Conservation (phyloP, 2,888 invertebrate genomes). For the Diplolepis rosae region DNA sequence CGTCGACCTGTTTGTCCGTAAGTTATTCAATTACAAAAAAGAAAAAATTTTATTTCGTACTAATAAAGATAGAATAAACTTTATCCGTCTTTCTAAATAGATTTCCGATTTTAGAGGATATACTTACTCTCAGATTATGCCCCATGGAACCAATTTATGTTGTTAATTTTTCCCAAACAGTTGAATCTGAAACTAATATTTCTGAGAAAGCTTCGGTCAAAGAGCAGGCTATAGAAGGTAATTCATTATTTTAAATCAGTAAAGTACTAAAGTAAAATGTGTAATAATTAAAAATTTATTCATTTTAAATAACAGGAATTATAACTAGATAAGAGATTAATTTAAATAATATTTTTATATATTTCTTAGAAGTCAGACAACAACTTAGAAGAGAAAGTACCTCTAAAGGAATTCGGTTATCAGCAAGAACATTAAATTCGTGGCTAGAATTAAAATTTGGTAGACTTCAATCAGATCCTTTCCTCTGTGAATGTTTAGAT, state of each 20-base stretch:
- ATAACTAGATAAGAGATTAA: background rate
- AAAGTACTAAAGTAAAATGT: background rate
- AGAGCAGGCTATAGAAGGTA: background rate
- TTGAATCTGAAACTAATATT: slow-evolving; percentile 18
- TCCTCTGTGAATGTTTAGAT: slow-evolving; percentile 56
- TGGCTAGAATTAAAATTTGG: slow-evolving; percentile 57
- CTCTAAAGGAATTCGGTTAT: slow-evolving; percentile 40
- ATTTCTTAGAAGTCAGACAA: slow-evolving; percentile 37
- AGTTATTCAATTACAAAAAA: slow-evolving; percentile 34
- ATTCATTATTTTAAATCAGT: background rate
- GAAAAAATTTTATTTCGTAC: background rate
- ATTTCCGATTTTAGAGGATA: slow-evolving; percentile 64
- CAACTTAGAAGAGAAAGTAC: slow-evolving; percentile 38
- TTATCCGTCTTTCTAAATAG: slow-evolving; percentile 42
- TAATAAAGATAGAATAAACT: too few species aligned
- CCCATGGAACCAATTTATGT: slow-evolving; percentile 64
- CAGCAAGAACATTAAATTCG: slow-evolving; percentile 45
- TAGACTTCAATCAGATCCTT: slow-evolving; percentile 57
- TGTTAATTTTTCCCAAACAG: slow-evolving; percentile 52
- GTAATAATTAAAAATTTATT: background rate
- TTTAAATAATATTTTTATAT: background rate
- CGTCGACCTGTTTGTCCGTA: slow-evolving; percentile 61
- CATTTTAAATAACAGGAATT: background rate
- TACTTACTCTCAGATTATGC: slow-evolving; percentile 61
- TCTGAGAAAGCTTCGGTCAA: background rate